Percentiles rank a stretch among this genome's conserved stretches.
Conservation (phyloP, 92 coral and sea anemone genomes). For the Phenganax subtilis region DNA sequence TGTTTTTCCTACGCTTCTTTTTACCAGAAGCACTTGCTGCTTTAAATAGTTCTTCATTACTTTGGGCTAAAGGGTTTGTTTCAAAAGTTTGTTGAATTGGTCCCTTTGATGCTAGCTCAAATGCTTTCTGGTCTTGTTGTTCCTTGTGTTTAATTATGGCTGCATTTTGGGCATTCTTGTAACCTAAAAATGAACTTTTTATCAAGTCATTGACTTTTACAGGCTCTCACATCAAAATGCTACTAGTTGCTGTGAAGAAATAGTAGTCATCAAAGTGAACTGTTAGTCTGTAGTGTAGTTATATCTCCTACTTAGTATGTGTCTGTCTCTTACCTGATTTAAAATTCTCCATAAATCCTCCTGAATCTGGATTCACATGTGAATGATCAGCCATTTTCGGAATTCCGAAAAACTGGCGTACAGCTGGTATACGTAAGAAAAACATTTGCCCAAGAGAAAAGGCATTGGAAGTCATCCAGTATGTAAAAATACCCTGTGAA, state of each 20-base stretch:
- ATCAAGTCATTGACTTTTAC: background rate
- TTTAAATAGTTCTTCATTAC: conserved; percentile 67
- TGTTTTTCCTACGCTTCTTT: conserved; percentile 14
- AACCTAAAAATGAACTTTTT: conserved; percentile 48
- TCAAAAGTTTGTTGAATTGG: conserved; percentile 78
- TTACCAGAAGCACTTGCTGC: conserved; percentile 18
- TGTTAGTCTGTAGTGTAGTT: no score
- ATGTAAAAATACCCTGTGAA: conserved; percentile 67
- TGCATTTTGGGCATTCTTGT: conserved; percentile 67
- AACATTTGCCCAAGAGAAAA: conserved; percentile 80
- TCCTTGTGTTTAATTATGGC: conserved; percentile 73
- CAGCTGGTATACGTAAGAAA: conserved; percentile 47
- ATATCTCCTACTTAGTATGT: no score
- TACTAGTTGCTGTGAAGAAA: no score
- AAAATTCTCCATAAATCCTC: conserved; percentile 74
- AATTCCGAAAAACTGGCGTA: conserved; percentile 72
- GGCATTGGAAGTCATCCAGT: conserved; percentile 87
- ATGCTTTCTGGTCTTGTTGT: conserved; percentile 63
- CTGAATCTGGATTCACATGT: conserved; percentile 47
- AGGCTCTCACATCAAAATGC: no score
- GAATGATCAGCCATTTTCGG: conserved; percentile 73
- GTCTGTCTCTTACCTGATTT: conserved; percentile 65
- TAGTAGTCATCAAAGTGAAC: no score
- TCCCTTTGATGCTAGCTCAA: conserved; percentile 46
- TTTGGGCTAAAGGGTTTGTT: conserved; percentile 68